phyloP scores from a whole-genome alignment of 2,797 vertebrate genomes.

The Pseudochirops corinnae region DNA sequence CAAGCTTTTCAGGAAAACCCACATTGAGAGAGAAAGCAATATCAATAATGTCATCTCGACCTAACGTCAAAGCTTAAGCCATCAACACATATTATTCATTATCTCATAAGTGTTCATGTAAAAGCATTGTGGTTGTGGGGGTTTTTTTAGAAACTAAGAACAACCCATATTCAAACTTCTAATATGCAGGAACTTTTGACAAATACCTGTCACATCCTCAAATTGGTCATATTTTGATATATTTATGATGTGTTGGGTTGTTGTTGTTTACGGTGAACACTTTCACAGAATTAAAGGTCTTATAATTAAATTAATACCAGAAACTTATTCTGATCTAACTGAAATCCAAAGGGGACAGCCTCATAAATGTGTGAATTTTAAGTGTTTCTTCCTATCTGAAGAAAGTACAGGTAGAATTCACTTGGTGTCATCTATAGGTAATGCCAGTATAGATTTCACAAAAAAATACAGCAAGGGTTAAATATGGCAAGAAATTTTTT shows the following conservation, averaged over 20 bases:
- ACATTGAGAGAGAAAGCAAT: background rate
- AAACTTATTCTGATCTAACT: background rate
- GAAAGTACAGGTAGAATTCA: background rate
- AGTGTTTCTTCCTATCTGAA: background rate
- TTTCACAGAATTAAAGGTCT: background rate
- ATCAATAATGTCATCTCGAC: background rate
- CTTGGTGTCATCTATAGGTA: background rate
- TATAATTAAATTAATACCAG: background rate
- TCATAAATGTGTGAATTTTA: background rate
- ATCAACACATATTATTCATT: background rate
- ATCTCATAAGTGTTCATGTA: background rate
- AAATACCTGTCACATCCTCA: background rate
- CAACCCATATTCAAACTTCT: background rate
- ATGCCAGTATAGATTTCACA: background rate
- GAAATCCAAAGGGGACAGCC: background rate
- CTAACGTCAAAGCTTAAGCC: constrained; percentile 15
- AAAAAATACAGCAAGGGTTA: constrained; percentile 6
- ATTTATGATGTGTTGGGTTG: background rate
- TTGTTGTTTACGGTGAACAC: background rate
- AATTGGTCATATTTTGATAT: background rate
- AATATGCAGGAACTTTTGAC: background rate
- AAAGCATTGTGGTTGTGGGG: background rate
- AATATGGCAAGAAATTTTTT: background rate
- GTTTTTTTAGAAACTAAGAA: background rate
- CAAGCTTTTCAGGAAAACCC: background rate